Evolutionary conservation across 2,888 invertebrate species (phyloP).

Genomic region (Archips xylosteana): DNA sequence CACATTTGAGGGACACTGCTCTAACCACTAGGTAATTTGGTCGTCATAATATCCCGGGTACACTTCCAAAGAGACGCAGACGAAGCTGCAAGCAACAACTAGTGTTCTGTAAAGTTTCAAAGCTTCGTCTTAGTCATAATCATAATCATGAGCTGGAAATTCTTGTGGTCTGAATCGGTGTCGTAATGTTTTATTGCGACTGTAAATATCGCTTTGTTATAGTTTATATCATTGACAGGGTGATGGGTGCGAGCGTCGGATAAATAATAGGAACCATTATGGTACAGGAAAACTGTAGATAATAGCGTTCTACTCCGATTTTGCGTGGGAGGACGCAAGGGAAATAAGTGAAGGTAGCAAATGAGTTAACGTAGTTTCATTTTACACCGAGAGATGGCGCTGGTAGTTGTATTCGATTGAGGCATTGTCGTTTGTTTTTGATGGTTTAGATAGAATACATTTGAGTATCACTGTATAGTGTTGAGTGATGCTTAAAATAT

Average conservation of each 20-base stretch:
- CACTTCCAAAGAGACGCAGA: no score
- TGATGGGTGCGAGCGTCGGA: not conserved
- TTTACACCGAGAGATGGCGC: not conserved
- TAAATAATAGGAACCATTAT: not conserved
- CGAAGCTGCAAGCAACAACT: not conserved
- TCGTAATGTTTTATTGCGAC: conserved; percentile 6
- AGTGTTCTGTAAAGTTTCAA: not conserved
- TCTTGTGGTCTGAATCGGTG: conserved; percentile 4
- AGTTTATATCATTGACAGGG: not conserved
- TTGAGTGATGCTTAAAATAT: no score
- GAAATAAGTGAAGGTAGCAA: not conserved
- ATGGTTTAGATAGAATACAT: no score
- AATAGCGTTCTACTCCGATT: not conserved
- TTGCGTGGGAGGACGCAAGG: not conserved
- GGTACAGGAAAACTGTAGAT: not conserved
- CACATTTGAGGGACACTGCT: no score
- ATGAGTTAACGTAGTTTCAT: no score
- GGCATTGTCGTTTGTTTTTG: no score
- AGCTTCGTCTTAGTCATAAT: conserved; percentile 2
- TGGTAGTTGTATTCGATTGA: not conserved
- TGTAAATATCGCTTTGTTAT: conserved; percentile 8
- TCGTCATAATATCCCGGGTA: no score
- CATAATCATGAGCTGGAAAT: not conserved
- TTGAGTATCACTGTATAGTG: no score
- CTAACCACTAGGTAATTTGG: no score